Percentiles rank a stretch among this genome's conserved stretches.
Conservation (phyloP, 2,888 invertebrate genomes). For the Bugulina stolonifera region DNA sequence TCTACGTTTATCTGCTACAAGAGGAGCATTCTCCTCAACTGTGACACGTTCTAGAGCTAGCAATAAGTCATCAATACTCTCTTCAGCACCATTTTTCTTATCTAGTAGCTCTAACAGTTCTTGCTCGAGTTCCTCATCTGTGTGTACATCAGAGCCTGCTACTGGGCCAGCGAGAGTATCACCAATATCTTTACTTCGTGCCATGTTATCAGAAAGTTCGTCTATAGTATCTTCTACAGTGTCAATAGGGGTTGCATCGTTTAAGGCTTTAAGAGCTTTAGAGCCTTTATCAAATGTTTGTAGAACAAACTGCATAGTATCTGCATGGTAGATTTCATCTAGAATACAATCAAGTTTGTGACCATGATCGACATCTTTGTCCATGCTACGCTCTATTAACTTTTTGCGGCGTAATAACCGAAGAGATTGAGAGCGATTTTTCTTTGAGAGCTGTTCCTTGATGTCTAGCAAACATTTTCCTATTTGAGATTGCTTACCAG, state of each 20-base stretch:
- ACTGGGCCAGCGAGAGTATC: background rate
- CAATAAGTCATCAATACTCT: too few species aligned
- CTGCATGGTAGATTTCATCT: slow-evolving; percentile 3
- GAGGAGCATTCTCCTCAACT: too few species aligned
- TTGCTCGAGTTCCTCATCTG: background rate
- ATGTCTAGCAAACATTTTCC: background rate
- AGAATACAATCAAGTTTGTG: slow-evolving; percentile 18
- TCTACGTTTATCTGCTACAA: too few species aligned
- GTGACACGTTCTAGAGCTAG: too few species aligned
- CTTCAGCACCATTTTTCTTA: background rate
- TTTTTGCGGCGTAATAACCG: background rate
- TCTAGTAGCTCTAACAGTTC: background rate
- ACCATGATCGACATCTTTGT: background rate
- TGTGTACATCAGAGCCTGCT: background rate
- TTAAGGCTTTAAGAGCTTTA: background rate
- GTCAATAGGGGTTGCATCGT: background rate
- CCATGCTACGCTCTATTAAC: background rate
- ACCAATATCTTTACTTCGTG: background rate
- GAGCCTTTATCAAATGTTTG: background rate
- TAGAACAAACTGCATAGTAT: background rate
- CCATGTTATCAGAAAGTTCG: background rate
- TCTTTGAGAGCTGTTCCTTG: background rate
- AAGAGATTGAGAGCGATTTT: background rate
- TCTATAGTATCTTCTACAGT: background rate
- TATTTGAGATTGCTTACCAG: background rate